These are phyloP conservation scores for Microcebus murinus DNA, from an alignment of 2,113 vertebrate species.

Conservation along the genomic window DNA sequence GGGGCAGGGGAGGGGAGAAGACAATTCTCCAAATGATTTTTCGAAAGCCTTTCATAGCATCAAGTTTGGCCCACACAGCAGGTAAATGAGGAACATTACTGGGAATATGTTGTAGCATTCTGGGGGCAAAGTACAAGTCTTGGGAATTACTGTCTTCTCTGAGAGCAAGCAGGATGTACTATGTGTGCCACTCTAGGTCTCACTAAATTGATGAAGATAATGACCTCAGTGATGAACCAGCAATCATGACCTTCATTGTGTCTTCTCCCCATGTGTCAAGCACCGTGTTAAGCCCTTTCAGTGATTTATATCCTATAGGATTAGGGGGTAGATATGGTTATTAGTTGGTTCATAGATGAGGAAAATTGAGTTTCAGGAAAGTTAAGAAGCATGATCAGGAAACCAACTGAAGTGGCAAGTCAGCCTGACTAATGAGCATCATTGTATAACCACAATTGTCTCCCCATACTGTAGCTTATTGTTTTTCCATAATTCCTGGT, in stretches of 20 bases:
- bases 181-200: not conserved
- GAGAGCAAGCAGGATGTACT: not conserved
- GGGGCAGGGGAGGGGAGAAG: rapidly evolving
- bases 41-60: not conserved
- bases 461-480: not conserved
- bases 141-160: not conserved
- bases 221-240: not conserved
- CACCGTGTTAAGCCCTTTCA: not conserved
- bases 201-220: not conserved
- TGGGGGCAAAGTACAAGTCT: not conserved
- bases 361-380: not conserved
- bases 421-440: not conserved
- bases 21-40: not conserved
- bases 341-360: not conserved
- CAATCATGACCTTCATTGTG: not conserved
- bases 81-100: not conserved
- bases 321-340: not conserved
- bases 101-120: not conserved
- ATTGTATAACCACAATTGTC: too few species aligned
- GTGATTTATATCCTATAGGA: not conserved
- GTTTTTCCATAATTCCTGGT: not conserved
- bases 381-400: not conserved
- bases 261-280: not conserved
- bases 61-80: not conserved
- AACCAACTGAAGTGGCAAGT: not conserved